Evolutionary conservation across 2,888 invertebrate genomes (phyloP), one percentile per base, ranked within the genome.

Genomic region (Phymatocera aterrima): DNA sequence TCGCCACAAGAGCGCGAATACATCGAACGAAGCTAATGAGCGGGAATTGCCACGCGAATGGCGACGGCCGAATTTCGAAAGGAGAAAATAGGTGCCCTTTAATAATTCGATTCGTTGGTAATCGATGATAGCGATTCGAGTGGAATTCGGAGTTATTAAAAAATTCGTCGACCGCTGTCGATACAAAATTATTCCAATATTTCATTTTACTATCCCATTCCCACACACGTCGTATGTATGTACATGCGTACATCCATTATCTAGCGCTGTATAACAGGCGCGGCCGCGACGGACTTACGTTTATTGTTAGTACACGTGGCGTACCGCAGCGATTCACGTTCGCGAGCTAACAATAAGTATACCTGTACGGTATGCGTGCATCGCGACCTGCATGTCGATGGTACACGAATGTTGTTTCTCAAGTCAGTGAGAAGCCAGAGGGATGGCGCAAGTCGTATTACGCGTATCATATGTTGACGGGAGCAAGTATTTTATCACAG

Each of bases 1-100:
- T n/a, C n/a, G n/a, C n/a, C n/a, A n/a, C n/a, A n/a, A n/a, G n/a
- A n/a, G n/a, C n/a, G n/a, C n/a, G n/a, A n/a, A n/a, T n/a, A n/a
- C n/a, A 57, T 57, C 21, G 57, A 15, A 15, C 57, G 15, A 57
- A 28, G 15, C 57, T 24, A 21, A 57, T 57, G 24, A 28, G 57
- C 57, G 57, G 57, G 18, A 12, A 15, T 57, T 57, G 57, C 57
- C 57, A 28, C 28, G 57, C 57, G 57, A 57, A 57, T 57, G 28
- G 24, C 57, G 15, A n/a, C 10, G 57, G 8, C 28, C 28, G 57
- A 28, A 28, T 28, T 8, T 28, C 4, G 57, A 4, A 3, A 12
- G 57, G 57, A 28, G 28, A 10, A 51, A 21, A 21, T 51, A 51
- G 2, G 40, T 40, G 40, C 40, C n/a, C n/a, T n/a, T n/a, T n/a